Base-by-base conservation (phyloP, 1,140 invertebrate genomes). In the Aleiodes sp. region DNA sequence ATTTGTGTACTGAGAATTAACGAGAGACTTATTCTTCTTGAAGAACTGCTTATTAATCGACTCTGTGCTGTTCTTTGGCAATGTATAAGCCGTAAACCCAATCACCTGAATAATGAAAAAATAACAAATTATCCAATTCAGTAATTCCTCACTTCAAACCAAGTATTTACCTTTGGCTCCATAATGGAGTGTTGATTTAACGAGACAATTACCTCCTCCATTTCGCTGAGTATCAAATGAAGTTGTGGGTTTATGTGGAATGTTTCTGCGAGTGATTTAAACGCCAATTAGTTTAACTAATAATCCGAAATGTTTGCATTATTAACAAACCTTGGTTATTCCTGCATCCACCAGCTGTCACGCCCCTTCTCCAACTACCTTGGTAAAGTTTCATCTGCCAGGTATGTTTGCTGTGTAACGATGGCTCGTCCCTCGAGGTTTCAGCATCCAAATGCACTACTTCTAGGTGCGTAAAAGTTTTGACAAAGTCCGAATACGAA, bases 191-290 rank as follows among this genome's bases (percentile, higher is more conserved):
- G 95, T 77, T 97, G 96, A 83, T 95, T 94, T 6, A 97, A 83
- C 0, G 94, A 96, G 31, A 97, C 91, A 9, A 97, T 90, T 0
- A 96, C 90, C 77, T 95, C 94, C 80, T 96, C 94, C 86, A 91
- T 91, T 80, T 95, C 94, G 70, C 91, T 92, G 2, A 96, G 82
- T 28, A 92, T 90, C 7, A 96, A 79, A 78, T 96, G 91, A 24
- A 97, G 87, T 86, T 97, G 95, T 3, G 95, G 96, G 83, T 97
- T 97, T 75, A 96, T 95, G 80, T 97, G 95, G 83, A 97, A 97
- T 16, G 95, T 96, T 81, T 97, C 94, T 93, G 86, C 16, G 88
- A 87, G 29, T 29, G 37, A 68, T 65, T 65, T 62, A 66, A 10
- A 73, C 33, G 7, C 6, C 2, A 56, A 56, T 26, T 24, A 56